A percentile compares a stretch with the other conserved stretches of the same genome.
phyloP scores from a whole-genome alignment of 2,797 vertebrate genomes.

The Paratrypauchen microcephalus region DNA sequence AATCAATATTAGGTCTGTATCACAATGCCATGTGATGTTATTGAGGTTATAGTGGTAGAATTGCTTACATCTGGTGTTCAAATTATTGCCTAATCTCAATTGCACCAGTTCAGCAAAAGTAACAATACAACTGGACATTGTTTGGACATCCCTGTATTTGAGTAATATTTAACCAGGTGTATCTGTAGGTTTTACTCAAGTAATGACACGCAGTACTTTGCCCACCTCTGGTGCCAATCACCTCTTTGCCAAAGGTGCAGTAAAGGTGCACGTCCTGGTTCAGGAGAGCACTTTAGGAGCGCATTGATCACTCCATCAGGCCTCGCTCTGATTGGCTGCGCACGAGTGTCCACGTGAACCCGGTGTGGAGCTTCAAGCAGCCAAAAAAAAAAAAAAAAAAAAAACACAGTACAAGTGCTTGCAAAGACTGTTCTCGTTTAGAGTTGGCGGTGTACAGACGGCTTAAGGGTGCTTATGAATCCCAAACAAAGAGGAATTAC shows the following conservation, averaged over 20 bases:
- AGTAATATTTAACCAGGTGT: too few species aligned
- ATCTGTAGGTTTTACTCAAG: too few species aligned
- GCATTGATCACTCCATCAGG: background rate
- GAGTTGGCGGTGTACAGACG: background rate
- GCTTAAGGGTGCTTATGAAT: background rate
- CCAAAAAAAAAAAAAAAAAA: background rate
- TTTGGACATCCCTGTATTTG: too few species aligned
- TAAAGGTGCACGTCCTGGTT: background rate
- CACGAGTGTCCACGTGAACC: slow-evolving; percentile 14
- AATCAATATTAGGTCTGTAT: too few species aligned
- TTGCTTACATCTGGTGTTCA: too few species aligned
- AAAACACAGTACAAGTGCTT: background rate
- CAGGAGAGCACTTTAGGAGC: background rate
- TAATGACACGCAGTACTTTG: too few species aligned
- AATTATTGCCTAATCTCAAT: too few species aligned
- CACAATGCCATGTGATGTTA: too few species aligned
- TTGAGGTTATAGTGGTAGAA: too few species aligned
- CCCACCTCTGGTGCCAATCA: background rate
- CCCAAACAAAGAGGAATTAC: background rate
- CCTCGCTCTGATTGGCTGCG: slow-evolving; percentile 8
- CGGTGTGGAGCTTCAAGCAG: background rate
- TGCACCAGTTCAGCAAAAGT: too few species aligned
- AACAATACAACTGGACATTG: too few species aligned
- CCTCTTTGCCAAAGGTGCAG: too few species aligned
- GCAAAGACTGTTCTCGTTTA: background rate